A percentile compares a stretch with the other conserved stretches of the same genome.
These are phyloP conservation scores for Hyla sarda DNA, from an alignment of 2,113 vertebrate genomes.

Conservation along the genomic window DNA sequence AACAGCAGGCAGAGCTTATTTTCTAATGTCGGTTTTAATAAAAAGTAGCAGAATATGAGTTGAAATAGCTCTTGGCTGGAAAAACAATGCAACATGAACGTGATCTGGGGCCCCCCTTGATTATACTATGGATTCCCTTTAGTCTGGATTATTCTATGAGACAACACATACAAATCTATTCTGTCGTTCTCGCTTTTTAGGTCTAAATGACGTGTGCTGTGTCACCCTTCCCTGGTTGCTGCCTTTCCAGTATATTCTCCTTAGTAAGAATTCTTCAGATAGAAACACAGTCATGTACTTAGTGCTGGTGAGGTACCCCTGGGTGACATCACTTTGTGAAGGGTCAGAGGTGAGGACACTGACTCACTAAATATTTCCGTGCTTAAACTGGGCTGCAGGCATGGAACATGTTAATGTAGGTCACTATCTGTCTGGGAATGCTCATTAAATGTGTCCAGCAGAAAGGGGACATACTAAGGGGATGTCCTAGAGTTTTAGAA, in stretches of 20 bases:
- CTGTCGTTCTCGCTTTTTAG: neutral
- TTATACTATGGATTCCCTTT: neutral
- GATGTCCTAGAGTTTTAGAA: too few relatives aligned
- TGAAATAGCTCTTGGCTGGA: neutral
- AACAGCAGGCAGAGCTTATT: neutral
- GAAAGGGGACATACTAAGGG: neutral
- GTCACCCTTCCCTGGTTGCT: conserved; percentile 8
- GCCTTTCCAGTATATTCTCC: neutral
- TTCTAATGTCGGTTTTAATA: conserved; percentile 13
- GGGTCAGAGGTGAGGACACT: neutral
- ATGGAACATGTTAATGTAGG: conserved; percentile 1
- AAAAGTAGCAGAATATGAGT: neutral
- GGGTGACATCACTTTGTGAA: conserved; percentile 21
- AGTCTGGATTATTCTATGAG: conserved; percentile 1
- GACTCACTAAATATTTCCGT: conserved; percentile 12
- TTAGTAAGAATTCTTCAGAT: conserved; percentile 22
- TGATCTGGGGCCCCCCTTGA: neutral
- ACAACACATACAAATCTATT: neutral
- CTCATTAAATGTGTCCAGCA: neutral
- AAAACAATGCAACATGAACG: neutral
- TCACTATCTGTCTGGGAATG: conserved; percentile 35
- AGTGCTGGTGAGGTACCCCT: neutral
- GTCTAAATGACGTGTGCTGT: neutral
- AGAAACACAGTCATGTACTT: conserved; percentile 14
- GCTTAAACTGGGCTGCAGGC: neutral